Percentiles rank a stretch among this genome's conserved stretches.
Evolutionary conservation across 2,797 vertebrate species (phyloP).

Genomic region (Rhinoraja longicauda): DNA sequence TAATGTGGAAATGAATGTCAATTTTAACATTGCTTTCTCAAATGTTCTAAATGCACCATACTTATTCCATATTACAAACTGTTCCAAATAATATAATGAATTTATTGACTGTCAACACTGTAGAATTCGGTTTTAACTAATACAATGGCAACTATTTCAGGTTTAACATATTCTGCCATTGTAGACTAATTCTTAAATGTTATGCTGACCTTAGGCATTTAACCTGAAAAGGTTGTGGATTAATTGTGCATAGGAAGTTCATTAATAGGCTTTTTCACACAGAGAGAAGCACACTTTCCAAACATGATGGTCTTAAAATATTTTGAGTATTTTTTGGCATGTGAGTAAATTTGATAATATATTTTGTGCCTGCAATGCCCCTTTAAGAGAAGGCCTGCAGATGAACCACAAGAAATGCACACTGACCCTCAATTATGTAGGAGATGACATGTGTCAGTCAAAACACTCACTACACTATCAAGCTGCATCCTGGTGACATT

Average conservation of each 20-base stretch:
- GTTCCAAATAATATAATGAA: not conserved
- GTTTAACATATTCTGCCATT: not conserved
- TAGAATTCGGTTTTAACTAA: not conserved
- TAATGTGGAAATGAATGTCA: not conserved
- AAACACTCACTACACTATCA: slow-evolving; percentile 56
- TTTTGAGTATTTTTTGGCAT: not conserved
- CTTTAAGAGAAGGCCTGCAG: slow-evolving; percentile 58
- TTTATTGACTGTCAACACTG: not conserved
- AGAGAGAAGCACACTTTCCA: not conserved
- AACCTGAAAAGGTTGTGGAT: not conserved
- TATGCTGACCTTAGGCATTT: not conserved
- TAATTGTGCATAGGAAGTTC: not conserved
- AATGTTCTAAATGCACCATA: not conserved
- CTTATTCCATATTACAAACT: not conserved
- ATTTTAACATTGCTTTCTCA: not conserved
- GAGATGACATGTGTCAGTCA: slow-evolving; percentile 60
- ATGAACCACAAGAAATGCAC: slow-evolving; percentile 61
- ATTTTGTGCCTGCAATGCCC: slow-evolving; percentile 54
- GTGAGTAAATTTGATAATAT: slow-evolving; percentile 36
- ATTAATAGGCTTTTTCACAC: not conserved
- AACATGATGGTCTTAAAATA: not conserved
- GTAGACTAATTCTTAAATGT: not conserved
- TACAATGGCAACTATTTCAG: not conserved
- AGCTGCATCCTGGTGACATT: slow-evolving; percentile 61
- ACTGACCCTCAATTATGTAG: slow-evolving; percentile 59